Percentiles rank a stretch among this genome's conserved stretches.
Conservation (phyloP, 2,888 invertebrate genomes). For the Lithophane ornitopus region DNA sequence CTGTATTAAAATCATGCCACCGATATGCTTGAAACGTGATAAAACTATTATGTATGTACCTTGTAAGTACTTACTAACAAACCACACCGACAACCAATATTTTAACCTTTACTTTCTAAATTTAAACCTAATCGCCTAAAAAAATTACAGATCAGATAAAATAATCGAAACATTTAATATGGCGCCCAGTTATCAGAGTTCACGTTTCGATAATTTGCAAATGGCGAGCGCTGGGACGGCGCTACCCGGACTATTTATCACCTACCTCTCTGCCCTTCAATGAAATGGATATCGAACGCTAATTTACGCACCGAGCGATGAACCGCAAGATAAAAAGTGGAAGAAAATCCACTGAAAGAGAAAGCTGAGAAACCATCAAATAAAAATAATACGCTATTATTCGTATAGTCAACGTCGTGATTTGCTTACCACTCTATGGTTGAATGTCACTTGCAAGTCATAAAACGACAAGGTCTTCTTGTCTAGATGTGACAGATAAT, state of each 20-base stretch:
- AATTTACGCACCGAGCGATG: conserved; percentile 61
- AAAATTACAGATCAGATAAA: conserved; percentile 11
- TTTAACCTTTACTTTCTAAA: not conserved
- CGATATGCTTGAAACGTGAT: not conserved
- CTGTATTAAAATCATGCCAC: not conserved
- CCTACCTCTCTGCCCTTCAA: conserved; percentile 54
- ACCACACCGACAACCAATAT: not conserved
- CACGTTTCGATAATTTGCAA: conserved; percentile 71
- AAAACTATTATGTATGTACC: not conserved
- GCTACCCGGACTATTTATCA: conserved; percentile 68
- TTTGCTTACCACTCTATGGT: not conserved
- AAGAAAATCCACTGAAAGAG: conserved; percentile 7
- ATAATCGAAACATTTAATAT: conserved; percentile 53
- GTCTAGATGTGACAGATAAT: not conserved
- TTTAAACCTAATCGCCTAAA: conserved; percentile 2
- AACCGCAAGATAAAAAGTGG: conserved; percentile 8
- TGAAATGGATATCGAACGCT: conserved; percentile 62
- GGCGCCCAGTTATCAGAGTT: conserved; percentile 51
- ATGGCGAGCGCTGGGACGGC: conserved; percentile 64
- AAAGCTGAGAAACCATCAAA: not conserved
- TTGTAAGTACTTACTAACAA: not conserved
- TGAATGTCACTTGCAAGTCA: not conserved
- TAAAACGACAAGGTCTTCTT: not conserved
- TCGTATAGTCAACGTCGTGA: not conserved
- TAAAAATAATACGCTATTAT: not conserved